Evolutionary conservation across 2,888 invertebrate genomes (phyloP).

Genomic region (Hemaris fuciformis): DNA sequence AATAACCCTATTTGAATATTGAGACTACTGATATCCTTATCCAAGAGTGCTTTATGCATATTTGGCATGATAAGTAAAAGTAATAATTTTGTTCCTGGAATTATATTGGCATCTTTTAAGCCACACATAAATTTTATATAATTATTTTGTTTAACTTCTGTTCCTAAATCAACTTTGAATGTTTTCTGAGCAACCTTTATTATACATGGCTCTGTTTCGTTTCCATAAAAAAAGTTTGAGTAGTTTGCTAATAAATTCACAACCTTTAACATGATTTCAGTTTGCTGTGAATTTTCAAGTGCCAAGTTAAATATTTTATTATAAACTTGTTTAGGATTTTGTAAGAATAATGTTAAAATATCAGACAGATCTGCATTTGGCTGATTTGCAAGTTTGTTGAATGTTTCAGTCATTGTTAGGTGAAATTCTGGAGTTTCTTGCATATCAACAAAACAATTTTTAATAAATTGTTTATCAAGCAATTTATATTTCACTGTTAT

Average conservation of each 20-base stretch:
- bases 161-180: slow-evolving; percentile 41
- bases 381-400: slow-evolving; percentile 60
- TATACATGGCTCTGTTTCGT: slow-evolving; percentile 60
- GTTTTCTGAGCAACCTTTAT: slow-evolving; percentile 46
- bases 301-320: slow-evolving; percentile 58
- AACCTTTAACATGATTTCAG: slow-evolving; percentile 57
- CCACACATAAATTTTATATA: slow-evolving; percentile 54
- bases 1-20: slow-evolving; percentile 52
- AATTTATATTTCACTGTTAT: slow-evolving; percentile 44
- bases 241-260: slow-evolving; percentile 55
- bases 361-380: slow-evolving; percentile 49
- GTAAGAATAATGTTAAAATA: slow-evolving; percentile 58
- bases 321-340: slow-evolving; percentile 59
- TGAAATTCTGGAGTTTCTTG: slow-evolving; percentile 43
- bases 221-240: slow-evolving; percentile 54
- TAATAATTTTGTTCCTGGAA: slow-evolving; percentile 53
- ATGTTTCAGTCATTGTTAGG: slow-evolving; percentile 51
- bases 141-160: slow-evolving; percentile 47
- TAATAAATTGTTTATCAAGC: slow-evolving; percentile 48
- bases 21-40: slow-evolving; percentile 44
- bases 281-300: slow-evolving; percentile 54
- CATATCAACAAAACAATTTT: slow-evolving; percentile 47
- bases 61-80: slow-evolving; percentile 65
- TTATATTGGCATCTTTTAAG: slow-evolving; percentile 47
- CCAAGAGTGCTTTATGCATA: slow-evolving; percentile 54